These are phyloP conservation scores for Arvicanthis niloticus DNA, from an alignment of 2,113 vertebrate species.

Conservation along the genomic window DNA sequence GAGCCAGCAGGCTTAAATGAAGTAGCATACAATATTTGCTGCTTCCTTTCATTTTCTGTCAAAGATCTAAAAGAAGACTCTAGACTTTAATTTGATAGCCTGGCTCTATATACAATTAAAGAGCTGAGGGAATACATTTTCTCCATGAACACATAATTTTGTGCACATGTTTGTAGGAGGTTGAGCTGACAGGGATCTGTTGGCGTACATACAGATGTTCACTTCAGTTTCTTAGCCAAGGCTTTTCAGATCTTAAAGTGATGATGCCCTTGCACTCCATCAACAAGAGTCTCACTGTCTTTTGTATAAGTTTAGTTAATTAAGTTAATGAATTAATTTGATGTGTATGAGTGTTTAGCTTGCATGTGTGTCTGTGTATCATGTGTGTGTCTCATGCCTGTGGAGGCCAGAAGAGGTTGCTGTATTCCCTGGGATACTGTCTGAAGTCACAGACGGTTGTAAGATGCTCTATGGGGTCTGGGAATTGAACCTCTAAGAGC, in stretches of 20 bases:
- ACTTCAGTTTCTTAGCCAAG: not conserved
- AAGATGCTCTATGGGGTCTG: not conserved
- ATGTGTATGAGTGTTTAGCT: not conserved
- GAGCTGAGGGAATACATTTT: not conserved
- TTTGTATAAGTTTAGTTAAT: not conserved
- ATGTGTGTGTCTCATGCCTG: not conserved
- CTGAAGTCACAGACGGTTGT: not conserved
- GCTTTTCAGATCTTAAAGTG: not conserved
- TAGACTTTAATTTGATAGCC: conserved; percentile 25
- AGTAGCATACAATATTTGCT: not conserved
- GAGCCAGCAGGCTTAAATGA: not conserved
- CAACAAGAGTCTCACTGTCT: not conserved
- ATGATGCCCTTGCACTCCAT: not conserved
- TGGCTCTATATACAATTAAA: not conserved
- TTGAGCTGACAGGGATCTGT: not conserved
- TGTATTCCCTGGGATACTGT: not conserved
- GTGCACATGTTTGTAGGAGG: not conserved
- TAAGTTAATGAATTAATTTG: not conserved
- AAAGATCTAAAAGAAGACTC: not conserved
- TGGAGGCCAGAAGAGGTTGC: not conserved
- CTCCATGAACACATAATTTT: not conserved
- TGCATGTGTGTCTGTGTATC: not conserved
- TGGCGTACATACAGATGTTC: not conserved
- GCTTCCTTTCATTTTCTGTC: not conserved
- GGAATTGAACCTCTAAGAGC: not conserved